Base-by-base conservation (phyloP, 2,888 invertebrate species). In the Leptarthrus brevirostris region DNA sequence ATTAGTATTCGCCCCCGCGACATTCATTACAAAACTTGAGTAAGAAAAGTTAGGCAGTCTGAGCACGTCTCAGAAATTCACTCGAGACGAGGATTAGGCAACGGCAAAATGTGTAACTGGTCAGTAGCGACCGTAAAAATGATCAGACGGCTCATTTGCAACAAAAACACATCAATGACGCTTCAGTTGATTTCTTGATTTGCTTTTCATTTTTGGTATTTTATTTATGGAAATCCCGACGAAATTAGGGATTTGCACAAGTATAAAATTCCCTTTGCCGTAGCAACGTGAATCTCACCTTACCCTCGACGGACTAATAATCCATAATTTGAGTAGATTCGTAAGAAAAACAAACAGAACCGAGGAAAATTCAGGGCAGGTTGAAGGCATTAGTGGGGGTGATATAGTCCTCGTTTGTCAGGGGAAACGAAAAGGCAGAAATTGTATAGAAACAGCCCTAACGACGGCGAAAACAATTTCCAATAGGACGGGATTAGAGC, bases 401-500 rank as follows among this genome's bases (percentile, higher is more conserved):
- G n/a, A n/a, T n/a, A n/a, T n/a, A n/a, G 6, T 20, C 22, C 53
- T 6, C 4, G 20, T 3, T n/a, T 24, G 3, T n/a, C 2, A 36
- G n/a, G 16, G 47, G 66, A 26, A 47, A 47, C 26, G n/a, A 53
- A n/a, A n/a, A n/a, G n/a, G 47, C 5, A 56, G 20, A 12, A 66
- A 10, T 16, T 16, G 24, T 24, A 26, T 26, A 24, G 47, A 26
- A 66, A 66, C 44, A 66, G 34, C 66, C 16, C 49, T 18, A 72
- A 73, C 73, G 54, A 58, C 54, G 64, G 56, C 40, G 54, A 73
- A 74, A 76, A 74, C 74, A 76, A 74, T 72, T 75, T 74, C 69
- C 72, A 74, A 74, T 74, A 71, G 58, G 58, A 74, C 56, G 72
- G 75, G 75, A 78, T 79, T 79, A 78, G 75, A 75, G 73, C 82